phyloP scores from a whole-genome alignment of 2,113 vertebrate genomes.

The Vulpes ferrilata region DNA sequence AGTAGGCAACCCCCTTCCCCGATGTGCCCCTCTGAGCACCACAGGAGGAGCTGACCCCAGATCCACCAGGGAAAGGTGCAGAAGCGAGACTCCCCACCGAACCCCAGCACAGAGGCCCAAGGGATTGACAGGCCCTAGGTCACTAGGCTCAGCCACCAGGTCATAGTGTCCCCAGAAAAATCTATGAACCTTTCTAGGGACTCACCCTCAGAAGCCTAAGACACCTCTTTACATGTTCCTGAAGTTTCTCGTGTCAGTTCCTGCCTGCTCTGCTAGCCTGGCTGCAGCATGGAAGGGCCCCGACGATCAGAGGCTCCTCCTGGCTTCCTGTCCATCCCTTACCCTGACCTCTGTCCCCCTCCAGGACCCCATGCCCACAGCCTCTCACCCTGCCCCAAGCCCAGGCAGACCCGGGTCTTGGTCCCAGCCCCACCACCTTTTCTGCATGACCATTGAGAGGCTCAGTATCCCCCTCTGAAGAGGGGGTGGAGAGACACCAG shows the following conservation, averaged over 20 bases:
- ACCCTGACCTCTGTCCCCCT: not conserved
- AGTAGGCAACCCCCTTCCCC: not conserved
- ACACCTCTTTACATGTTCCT: rapidly evolving
- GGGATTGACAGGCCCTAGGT: not conserved
- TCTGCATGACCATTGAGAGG: not conserved
- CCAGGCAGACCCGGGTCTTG: not conserved
- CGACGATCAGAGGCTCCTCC: not conserved
- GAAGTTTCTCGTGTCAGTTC: rapidly evolving
- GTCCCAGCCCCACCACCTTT: not conserved
- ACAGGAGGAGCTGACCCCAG: not conserved
- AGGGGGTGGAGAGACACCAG: not conserved
- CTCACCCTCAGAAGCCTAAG: not conserved
- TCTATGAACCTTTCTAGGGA: not conserved
- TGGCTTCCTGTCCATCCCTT: not conserved
- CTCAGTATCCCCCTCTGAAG: not conserved
- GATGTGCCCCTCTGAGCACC: not conserved
- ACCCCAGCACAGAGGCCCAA: not conserved
- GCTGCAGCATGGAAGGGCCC: not conserved
- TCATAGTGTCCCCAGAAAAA: not conserved
- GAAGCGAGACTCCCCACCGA: not conserved
- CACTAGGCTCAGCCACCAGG: not conserved
- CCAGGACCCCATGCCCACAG: not conserved
- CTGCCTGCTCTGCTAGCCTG: not conserved
- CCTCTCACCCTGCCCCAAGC: not conserved
- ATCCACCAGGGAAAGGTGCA: not conserved